Conservation (phyloP, 2,888 invertebrate species). For the Drosophila basisetae region DNA sequence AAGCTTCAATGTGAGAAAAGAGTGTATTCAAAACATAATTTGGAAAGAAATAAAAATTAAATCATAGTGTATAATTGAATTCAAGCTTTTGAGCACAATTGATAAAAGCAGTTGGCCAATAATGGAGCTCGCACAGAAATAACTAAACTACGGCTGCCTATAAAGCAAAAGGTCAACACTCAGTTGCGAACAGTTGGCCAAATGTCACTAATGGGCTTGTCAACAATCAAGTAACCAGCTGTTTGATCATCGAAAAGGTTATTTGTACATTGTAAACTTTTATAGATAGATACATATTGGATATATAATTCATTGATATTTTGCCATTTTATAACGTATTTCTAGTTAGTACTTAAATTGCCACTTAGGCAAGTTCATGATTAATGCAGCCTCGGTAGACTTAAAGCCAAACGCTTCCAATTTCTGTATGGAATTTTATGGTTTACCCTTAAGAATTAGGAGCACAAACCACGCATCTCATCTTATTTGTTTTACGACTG, state of each 20-base stretch:
- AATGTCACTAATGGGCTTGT: neutral
- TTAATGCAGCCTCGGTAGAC: conserved; percentile 10
- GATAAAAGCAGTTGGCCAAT: neutral
- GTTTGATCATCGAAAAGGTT: neutral
- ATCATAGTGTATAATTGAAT: too few species aligned
- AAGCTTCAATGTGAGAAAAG: neutral
- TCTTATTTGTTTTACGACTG: conserved; percentile 68
- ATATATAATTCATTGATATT: neutral
- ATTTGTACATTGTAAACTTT: neutral
- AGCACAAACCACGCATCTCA: conserved; percentile 18
- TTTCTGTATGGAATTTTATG: conserved; percentile 32
- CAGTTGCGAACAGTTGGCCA: neutral
- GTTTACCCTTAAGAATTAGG: conserved; percentile 39
- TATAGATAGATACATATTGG: neutral
- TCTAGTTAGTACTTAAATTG: neutral
- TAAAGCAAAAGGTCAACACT: conserved; percentile 3
- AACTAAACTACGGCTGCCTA: neutral
- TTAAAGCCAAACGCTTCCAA: neutral
- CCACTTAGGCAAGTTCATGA: conserved; percentile 15
- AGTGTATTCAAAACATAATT: neutral
- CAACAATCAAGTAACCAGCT: neutral
- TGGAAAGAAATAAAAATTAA: neutral
- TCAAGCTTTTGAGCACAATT: neutral
- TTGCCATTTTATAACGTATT: neutral
- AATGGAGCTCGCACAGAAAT: neutral